Evolutionary conservation across 2,113 vertebrate species (phyloP).

Genomic region (Heterocephalus glaber): DNA sequence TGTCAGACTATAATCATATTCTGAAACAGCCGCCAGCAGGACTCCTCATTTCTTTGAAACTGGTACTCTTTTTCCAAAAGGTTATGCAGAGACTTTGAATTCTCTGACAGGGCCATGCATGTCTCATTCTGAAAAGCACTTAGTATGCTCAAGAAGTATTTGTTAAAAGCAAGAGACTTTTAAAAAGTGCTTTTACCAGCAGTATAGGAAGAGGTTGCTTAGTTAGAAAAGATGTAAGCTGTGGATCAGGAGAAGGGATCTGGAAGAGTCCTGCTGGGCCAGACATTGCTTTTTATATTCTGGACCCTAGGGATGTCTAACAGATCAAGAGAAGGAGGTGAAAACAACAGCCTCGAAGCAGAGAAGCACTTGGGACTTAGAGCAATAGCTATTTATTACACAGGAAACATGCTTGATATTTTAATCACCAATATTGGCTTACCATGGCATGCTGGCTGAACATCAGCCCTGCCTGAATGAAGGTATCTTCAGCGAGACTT

Average conservation of each 20-base stretch:
- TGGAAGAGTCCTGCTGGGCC: not conserved
- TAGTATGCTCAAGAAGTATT: slow-evolving; percentile 36
- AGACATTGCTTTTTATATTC: not conserved
- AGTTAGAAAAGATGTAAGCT: not conserved
- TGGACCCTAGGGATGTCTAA: not conserved
- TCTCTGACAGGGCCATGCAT: not conserved
- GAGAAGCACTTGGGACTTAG: not conserved
- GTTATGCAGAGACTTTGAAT: slow-evolving; percentile 5
- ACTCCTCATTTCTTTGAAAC: slow-evolving; percentile 42
- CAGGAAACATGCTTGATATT: not conserved
- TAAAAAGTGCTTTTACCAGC: not conserved
- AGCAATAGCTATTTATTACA: not conserved
- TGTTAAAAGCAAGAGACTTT: slow-evolving; percentile 18
- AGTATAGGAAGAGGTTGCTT: not conserved
- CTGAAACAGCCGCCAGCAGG: not conserved
- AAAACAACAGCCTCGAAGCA: not conserved
- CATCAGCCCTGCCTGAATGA: not conserved
- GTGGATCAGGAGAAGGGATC: not conserved
- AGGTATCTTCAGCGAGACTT: not conserved
- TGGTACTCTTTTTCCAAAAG: not conserved
- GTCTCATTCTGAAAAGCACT: not conserved
- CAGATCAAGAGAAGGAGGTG: not conserved
- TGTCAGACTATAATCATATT: not conserved
- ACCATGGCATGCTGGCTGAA: not conserved
- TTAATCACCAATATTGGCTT: not conserved